Percentiles rank a stretch among this genome's conserved stretches.
These are phyloP conservation scores for Lysandra bellargus DNA, from an alignment of 2,888 invertebrate genomes.

Conservation along the genomic window DNA sequence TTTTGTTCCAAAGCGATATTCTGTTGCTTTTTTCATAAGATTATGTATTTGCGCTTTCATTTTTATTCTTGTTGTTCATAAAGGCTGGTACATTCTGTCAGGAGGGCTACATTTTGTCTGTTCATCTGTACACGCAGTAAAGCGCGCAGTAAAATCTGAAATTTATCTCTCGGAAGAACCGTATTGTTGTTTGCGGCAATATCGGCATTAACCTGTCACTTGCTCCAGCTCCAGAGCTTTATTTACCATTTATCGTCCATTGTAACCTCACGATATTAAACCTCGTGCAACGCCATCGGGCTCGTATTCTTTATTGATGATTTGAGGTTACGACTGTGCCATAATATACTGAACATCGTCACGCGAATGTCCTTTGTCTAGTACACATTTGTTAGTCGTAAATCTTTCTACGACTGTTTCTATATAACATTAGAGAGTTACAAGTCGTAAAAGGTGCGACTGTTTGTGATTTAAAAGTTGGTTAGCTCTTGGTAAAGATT, in stretches of 20 bases:
- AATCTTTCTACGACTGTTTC: neutral
- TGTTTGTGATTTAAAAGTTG: no score
- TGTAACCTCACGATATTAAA: constrained; percentile 28
- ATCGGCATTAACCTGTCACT: constrained; percentile 2
- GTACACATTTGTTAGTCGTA: neutral
- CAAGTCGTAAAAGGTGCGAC: no score
- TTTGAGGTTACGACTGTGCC: constrained; percentile 19
- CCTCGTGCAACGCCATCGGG: constrained; percentile 18
- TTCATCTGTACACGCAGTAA: no score
- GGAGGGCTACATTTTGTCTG: no score
- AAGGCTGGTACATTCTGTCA: no score
- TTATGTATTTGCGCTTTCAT: no score
- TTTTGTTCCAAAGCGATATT: no score
- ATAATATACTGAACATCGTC: neutral
- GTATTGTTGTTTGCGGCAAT: neutral
- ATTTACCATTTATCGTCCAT: constrained; percentile 12
- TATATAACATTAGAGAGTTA: neutral
- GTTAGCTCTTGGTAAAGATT: no score
- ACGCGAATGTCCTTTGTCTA: neutral
- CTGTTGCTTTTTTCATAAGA: no score
- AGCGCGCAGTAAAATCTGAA: neutral
- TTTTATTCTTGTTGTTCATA: no score
- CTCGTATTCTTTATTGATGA: constrained; percentile 19
- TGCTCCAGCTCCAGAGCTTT: constrained; percentile 7
- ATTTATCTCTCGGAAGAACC: neutral